These are phyloP conservation scores for Thymallus thymallus DNA, from an alignment of 2,113 vertebrate genomes.

Conservation along the genomic window DNA sequence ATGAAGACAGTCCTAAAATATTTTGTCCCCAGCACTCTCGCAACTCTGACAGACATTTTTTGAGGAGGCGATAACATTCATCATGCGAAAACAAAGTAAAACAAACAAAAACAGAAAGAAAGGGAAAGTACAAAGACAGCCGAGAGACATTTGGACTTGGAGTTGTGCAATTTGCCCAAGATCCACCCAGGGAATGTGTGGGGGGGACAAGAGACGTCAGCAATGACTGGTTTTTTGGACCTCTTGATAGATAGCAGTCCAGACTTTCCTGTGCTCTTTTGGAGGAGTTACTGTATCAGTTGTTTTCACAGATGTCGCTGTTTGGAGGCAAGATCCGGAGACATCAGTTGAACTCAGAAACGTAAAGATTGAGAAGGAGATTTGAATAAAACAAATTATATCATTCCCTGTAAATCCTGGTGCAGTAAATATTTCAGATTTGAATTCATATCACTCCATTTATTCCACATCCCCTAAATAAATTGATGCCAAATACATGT, in stretches of 20 bases:
- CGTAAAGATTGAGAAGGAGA: constrained; percentile 30
- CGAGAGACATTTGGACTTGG: constrained; percentile 45
- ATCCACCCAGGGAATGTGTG: constrained; percentile 44
- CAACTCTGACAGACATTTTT: constrained; percentile 49
- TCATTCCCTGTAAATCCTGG: background rate
- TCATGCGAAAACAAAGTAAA: constrained; percentile 58
- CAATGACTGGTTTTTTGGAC: constrained; percentile 32
- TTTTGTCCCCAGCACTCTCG: constrained; percentile 56
- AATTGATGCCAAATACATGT: background rate
- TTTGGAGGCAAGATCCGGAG: constrained; percentile 46
- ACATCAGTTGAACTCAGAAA: constrained; percentile 40
- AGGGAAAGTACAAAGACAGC: too few relatives aligned
- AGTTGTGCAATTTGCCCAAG: constrained; percentile 43
- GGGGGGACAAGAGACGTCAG: constrained; percentile 28
- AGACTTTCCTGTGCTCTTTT: constrained; percentile 53
- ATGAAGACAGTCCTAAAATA: constrained; percentile 19
- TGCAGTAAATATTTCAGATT: background rate
- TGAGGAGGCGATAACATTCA: constrained; percentile 50
- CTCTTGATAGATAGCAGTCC: constrained; percentile 52
- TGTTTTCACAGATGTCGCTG: constrained; percentile 73
- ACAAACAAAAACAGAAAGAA: constrained; percentile 20
- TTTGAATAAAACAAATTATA: background rate
- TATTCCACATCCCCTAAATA: background rate
- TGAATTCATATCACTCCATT: background rate
- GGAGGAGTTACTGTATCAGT: constrained; percentile 54